phyloP scores from a whole-genome alignment of 2,888 invertebrate genomes.

The Rhagophthalmus giganteus region DNA sequence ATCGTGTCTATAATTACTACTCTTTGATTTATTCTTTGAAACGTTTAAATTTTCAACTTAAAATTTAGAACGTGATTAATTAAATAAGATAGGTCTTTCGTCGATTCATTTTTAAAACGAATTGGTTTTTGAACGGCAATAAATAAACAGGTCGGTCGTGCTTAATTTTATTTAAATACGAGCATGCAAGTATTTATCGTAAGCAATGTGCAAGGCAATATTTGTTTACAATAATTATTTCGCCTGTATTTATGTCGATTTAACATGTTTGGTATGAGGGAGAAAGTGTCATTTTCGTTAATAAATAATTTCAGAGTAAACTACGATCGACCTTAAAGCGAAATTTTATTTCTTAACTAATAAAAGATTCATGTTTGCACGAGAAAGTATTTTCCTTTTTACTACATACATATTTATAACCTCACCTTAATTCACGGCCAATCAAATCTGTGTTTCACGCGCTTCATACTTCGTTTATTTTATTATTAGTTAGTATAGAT shows the following conservation, averaged over 20 bases:
- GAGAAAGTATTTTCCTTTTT: conserved; percentile 28
- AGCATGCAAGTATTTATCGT: too few relatives aligned
- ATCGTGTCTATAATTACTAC: too few relatives aligned
- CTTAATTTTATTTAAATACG: too few relatives aligned
- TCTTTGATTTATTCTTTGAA: too few relatives aligned
- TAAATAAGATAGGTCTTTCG: too few relatives aligned
- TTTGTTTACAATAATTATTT: conserved; percentile 6
- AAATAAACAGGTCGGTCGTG: too few relatives aligned
- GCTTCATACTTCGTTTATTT: background rate
- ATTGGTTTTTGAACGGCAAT: too few relatives aligned
- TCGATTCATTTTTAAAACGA: too few relatives aligned
- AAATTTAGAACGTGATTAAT: too few relatives aligned
- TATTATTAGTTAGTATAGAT: background rate
- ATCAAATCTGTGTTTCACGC: conserved; percentile 6
- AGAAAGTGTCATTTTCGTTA: conserved; percentile 12
- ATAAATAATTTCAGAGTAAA: conserved; percentile 9
- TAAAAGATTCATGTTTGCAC: conserved; percentile 11
- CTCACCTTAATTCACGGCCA: conserved; percentile 14
- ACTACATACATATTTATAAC: conserved; percentile 26
- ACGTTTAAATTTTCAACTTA: too few relatives aligned
- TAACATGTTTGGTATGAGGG: background rate
- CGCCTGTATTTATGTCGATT: background rate
- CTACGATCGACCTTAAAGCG: conserved; percentile 12
- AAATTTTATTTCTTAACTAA: conserved; percentile 19
- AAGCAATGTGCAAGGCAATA: conserved; percentile 9